These are phyloP conservation scores for Lethenteron camtschaticum DNA, from an alignment of 2,113 vertebrate species.

Conservation along the genomic window DNA sequence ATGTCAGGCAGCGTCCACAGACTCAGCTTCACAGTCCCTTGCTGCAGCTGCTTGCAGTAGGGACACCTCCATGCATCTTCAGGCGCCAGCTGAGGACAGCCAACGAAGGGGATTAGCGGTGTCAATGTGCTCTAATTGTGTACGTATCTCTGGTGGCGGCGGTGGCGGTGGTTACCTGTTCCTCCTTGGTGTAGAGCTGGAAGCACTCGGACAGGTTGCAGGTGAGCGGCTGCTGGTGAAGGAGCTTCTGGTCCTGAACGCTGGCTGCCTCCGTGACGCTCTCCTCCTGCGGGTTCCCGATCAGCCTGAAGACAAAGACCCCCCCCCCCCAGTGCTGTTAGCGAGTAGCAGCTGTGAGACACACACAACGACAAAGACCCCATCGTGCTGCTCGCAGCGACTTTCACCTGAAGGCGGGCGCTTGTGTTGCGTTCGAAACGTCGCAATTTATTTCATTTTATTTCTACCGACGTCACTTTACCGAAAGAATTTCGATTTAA, in stretches of 20 bases:
- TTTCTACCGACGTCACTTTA: too few species aligned
- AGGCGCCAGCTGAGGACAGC: conserved; percentile 47
- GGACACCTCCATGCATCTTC: conserved; percentile 88
- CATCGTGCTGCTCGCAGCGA: too few species aligned
- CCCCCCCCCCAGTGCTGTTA: rapidly evolving
- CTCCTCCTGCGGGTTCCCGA: conserved; percentile 64
- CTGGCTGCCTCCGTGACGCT: conserved; percentile 54
- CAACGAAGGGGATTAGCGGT: too few species aligned
- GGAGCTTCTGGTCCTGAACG: conserved; percentile 48
- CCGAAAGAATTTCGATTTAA: too few species aligned
- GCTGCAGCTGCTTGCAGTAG: conserved; percentile 71
- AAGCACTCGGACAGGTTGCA: conserved; percentile 81
- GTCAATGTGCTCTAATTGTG: too few species aligned
- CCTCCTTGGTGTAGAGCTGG: conserved; percentile 93
- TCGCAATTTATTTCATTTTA: too few species aligned
- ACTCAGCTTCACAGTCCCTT: conserved; percentile 77
- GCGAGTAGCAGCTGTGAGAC: too few species aligned
- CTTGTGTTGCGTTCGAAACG: too few species aligned
- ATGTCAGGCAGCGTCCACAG: conserved; percentile 90
- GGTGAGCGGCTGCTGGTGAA: conserved; percentile 54
- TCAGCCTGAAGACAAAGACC: conserved; percentile 33
- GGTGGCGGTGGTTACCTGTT: conserved; percentile 40
- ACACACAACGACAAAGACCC: too few species aligned
- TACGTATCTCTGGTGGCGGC: not conserved
- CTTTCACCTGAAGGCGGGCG: too few species aligned